Conservation (phyloP, 2,113 vertebrate genomes). For the Neolamprologus fasciatus region DNA sequence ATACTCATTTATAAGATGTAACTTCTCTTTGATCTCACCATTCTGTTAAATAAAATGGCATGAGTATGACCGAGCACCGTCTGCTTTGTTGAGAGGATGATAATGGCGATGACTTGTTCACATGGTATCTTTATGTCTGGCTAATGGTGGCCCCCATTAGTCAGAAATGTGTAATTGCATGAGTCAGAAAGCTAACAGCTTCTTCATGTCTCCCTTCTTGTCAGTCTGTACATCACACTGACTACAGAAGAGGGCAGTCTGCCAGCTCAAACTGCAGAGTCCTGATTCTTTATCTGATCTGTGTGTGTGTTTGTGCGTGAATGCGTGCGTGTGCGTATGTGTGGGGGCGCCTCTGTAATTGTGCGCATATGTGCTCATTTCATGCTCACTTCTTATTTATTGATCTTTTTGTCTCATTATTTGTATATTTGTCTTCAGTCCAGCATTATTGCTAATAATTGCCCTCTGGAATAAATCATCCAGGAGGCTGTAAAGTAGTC, state of each 20-base stretch:
- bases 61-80: neutral
- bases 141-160: slow-evolving; percentile 45
- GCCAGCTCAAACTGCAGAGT: neutral
- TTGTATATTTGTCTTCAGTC: slow-evolving; percentile 54
- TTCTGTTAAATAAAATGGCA: neutral
- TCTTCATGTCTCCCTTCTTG: slow-evolving; percentile 18
- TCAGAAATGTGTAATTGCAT: slow-evolving; percentile 39
- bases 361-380: slow-evolving; percentile 25
- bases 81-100: slow-evolving; percentile 15
- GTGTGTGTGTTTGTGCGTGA: neutral
- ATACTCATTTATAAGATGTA: neutral
- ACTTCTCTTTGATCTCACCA: neutral
- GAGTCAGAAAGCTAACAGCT: slow-evolving; percentile 36
- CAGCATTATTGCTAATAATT: slow-evolving; percentile 39
- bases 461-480: slow-evolving; percentile 51
- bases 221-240: neutral
- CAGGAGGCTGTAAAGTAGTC: slow-evolving; percentile 30
- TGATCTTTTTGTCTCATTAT: slow-evolving; percentile 61
- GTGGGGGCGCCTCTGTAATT: neutral
- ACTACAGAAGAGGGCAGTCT: slow-evolving; percentile 4
- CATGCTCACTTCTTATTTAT: slow-evolving; percentile 56
- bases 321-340: rapidly evolving
- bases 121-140: neutral
- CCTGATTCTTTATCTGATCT: neutral
- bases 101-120: slow-evolving; percentile 8